Base-by-base conservation (phyloP, 2,797 vertebrate genomes). In the Sternotherus odoratus region DNA sequence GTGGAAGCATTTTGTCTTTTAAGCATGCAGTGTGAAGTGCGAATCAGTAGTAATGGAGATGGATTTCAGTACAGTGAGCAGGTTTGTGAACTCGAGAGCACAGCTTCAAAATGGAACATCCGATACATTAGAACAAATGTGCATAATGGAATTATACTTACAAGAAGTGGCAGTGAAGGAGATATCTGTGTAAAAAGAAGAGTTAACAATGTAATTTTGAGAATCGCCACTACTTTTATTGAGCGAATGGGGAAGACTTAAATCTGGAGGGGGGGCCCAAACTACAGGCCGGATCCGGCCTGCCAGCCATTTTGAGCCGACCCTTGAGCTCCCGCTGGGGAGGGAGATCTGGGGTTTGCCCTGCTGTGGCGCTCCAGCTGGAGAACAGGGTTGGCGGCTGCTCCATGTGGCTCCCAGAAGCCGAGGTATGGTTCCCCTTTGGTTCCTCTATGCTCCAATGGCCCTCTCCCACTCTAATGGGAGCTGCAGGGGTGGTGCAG, bases 91-190 rank as follows among this genome's bases (percentile, higher is more conserved):
- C 2, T 1, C 54, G 79, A n/a, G 19, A 74, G 49, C 17, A 46
- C 5, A 39, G 28, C 19, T 85, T 79, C 80, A 21, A 79, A 77
- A 79, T 6, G 5, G 49, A 85, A 30, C 36, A 30, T n/a, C 30
- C 39, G 50, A 46, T 5, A 53, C 11, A 23, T 77, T 77, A 77
- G 66, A 46, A 43, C 21, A 72, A 57, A 48, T 30, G 10, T n/a
- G 48, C 50, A 36, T 26, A 57, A 2, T 36, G 8, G 43, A 87
- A 78, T 77, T 77, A n/a, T 5, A 89, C 26, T 93, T 91, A 66
- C 39, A 77, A 63, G 86, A 12, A 56, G 33, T 66, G 66, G 82
- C 51, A 81, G 30, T 63, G 30, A 95, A 93, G 43, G 81, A 88
- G 4, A 89, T 19, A 69, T 5, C 85, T 36, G 28, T 83, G 82